Percentiles rank a stretch among this genome's conserved stretches.
phyloP scores from a whole-genome alignment of 2,888 invertebrate genomes.

The Chymomyza fuscimana region DNA sequence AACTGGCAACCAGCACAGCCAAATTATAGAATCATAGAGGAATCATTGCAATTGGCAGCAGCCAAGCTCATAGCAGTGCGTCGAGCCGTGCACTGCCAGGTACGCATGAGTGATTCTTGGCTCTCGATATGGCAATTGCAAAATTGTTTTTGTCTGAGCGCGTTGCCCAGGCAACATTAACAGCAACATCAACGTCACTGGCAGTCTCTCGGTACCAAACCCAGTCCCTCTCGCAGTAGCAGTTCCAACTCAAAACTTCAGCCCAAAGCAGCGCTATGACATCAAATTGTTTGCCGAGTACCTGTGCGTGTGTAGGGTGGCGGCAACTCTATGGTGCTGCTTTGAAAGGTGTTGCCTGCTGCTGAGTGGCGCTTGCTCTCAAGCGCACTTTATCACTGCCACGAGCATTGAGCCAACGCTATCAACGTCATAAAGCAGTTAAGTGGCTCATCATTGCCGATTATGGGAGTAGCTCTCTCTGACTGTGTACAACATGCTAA shows the following conservation, averaged over 20 bases:
- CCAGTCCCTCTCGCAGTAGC: not conserved
- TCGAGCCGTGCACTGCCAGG: constrained; percentile 53
- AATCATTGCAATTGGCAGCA: constrained; percentile 7
- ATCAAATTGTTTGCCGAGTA: constrained; percentile 4
- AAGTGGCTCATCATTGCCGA: constrained; percentile 32
- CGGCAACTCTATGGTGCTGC: not conserved
- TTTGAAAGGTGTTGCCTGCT: constrained; percentile 14
- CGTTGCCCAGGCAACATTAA: constrained; percentile 65
- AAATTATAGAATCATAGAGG: not conserved
- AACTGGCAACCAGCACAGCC: constrained; percentile 17
- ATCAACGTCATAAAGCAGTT: constrained; percentile 28
- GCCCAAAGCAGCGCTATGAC: not conserved
- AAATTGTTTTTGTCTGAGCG: constrained; percentile 45
- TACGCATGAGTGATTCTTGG: constrained; percentile 63
- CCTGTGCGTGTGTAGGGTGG: constrained; percentile 9
- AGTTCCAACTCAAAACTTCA: not conserved
- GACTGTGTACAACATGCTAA: not conserved
- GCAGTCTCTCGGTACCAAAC: not conserved
- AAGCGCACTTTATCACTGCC: constrained; percentile 28
- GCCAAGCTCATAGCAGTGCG: constrained; percentile 49
- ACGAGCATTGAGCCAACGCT: not conserved
- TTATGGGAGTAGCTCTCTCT: not conserved
- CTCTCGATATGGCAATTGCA: constrained; percentile 64
- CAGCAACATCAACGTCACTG: constrained; percentile 38
- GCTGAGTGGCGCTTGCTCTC: not conserved